Evolutionary conservation across 2,888 invertebrate genomes (phyloP).

Genomic region (Hypsopygia costalis): DNA sequence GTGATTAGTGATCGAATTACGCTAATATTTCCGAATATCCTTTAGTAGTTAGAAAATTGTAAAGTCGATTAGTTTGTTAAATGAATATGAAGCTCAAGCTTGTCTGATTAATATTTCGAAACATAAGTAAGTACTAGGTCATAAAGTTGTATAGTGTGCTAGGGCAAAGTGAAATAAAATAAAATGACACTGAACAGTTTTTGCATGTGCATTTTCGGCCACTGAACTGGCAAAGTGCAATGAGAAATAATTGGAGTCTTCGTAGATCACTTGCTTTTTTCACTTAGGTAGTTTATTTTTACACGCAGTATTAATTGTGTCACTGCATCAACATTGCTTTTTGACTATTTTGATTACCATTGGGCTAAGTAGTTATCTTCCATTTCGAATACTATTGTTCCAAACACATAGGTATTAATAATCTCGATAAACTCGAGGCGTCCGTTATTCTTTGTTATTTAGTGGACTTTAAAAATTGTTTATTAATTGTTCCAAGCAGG

Average conservation of each 20-base stretch:
- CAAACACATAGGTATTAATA: too few species aligned
- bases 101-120: constrained; percentile 21
- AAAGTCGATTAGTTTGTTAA: background rate
- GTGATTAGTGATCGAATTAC: background rate
- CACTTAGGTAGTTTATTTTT: background rate
- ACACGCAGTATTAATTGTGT: too few species aligned
- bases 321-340: background rate
- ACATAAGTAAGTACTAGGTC: constrained; percentile 16
- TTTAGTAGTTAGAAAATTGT: background rate
- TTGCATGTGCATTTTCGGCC: background rate
- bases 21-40: background rate
- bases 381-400: too few species aligned
- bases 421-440: too few species aligned
- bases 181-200: constrained; percentile 1
- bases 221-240: background rate
- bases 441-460: too few species aligned
- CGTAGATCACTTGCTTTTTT: background rate
- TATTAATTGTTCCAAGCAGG: too few species aligned
- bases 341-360: too few species aligned
- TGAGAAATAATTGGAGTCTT: background rate
- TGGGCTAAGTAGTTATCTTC: too few species aligned
- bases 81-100: constrained; percentile 26
- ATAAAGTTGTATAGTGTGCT: constrained; percentile 11
- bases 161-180: constrained; percentile 3
- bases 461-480: too few species aligned